Conservation (phyloP, 2,888 invertebrate species). For the Mythimna albipuncta region DNA sequence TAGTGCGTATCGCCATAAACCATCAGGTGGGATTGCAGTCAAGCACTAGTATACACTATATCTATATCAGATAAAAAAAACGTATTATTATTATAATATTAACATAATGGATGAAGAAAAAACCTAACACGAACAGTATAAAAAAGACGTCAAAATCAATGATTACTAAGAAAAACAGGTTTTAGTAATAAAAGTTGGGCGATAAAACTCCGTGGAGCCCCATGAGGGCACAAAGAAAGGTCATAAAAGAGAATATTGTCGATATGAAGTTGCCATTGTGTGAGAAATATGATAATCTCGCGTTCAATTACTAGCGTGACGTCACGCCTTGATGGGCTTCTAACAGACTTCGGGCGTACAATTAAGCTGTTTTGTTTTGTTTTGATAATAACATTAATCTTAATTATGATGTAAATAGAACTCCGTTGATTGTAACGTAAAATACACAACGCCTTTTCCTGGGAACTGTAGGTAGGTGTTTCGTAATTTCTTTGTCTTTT, state of each 20-base stretch:
- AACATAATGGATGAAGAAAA: too few species aligned
- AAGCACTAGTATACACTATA: too few species aligned
- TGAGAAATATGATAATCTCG: conserved; percentile 57
- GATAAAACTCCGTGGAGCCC: conserved; percentile 74
- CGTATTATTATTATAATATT: too few species aligned
- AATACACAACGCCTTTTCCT: conserved; percentile 9
- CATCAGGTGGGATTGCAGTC: too few species aligned
- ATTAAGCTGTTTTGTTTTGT: conserved; percentile 43
- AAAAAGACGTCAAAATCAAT: conserved; percentile 71
- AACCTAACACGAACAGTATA: conserved; percentile 16
- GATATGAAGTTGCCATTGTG: conserved; percentile 58
- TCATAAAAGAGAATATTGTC: conserved; percentile 74
- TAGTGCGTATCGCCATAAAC: too few species aligned
- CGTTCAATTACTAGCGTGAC: conserved; percentile 53
- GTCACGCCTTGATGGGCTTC: conserved; percentile 31
- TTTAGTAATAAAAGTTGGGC: conserved; percentile 75
- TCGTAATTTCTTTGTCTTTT: neutral
- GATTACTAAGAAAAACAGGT: conserved; percentile 73
- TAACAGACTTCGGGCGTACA: conserved; percentile 35
- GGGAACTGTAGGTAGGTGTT: neutral
- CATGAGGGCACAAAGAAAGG: conserved; percentile 68
- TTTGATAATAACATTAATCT: conserved; percentile 34
- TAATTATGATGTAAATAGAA: conserved; percentile 32
- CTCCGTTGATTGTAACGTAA: conserved; percentile 9
- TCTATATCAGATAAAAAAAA: too few species aligned